A percentile compares a stretch with the other conserved stretches of the same genome.
These are phyloP conservation scores for Orchesella flavescens DNA, from an alignment of 2,888 invertebrate genomes.

Conservation along the genomic window DNA sequence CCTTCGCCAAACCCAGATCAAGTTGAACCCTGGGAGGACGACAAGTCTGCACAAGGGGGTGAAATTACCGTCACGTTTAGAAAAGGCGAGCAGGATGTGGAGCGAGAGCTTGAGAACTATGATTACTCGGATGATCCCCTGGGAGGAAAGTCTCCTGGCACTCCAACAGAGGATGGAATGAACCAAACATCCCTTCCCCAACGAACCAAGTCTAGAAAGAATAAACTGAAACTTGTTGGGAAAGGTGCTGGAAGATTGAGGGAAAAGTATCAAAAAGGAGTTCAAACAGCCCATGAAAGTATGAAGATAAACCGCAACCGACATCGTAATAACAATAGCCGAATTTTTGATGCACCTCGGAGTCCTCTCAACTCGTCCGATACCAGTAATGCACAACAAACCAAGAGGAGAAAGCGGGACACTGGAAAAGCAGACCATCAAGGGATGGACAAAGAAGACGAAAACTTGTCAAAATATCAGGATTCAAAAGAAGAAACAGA, in stretches of 20 bases:
- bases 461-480: not conserved
- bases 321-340: slow-evolving; percentile 25
- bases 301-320: slow-evolving; percentile 59
- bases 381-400: not conserved
- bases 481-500: slow-evolving; percentile 27
- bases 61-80: slow-evolving; percentile 69
- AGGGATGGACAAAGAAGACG: not conserved
- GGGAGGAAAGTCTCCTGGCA: not conserved
- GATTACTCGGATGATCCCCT: slow-evolving; percentile 36
- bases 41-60: slow-evolving; percentile 69
- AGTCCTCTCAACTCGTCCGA: not conserved
- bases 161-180: too few species aligned
- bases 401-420: too few species aligned
- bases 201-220: slow-evolving; percentile 23
- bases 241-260: slow-evolving; percentile 38
- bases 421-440: too few species aligned
- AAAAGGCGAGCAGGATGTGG: slow-evolving; percentile 63
- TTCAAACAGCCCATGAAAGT: slow-evolving; percentile 66
- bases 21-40: slow-evolving; percentile 73
- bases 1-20: slow-evolving; percentile 78
- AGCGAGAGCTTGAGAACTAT: slow-evolving; percentile 34
- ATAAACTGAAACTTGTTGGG: slow-evolving; percentile 34
- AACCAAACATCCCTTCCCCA: slow-evolving; percentile 20
- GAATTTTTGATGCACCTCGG: not conserved
- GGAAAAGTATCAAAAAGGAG: slow-evolving; percentile 46